phyloP scores from a whole-genome alignment of 2,797 vertebrate genomes.

The Sternotherus odoratus region DNA sequence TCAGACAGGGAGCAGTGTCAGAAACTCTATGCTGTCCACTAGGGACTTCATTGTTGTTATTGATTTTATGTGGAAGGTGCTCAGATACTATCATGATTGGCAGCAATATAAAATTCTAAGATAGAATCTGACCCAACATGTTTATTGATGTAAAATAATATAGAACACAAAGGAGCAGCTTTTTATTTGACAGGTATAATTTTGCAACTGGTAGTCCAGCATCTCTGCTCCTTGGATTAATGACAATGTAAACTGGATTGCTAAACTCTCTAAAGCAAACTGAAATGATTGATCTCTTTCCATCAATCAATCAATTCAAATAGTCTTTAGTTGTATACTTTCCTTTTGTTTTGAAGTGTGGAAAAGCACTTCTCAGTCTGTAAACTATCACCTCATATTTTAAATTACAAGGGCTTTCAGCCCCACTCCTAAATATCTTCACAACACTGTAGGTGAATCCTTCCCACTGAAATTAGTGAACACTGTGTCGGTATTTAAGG shows the following conservation, averaged over 20 bases:
- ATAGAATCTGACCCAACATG: not conserved
- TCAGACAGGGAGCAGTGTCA: not conserved
- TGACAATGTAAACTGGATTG: not conserved
- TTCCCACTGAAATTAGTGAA: constrained; percentile 18
- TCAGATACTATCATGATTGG: not conserved
- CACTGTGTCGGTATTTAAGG: not conserved
- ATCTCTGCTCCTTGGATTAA: not conserved
- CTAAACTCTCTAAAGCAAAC: not conserved
- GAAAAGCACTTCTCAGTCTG: not conserved
- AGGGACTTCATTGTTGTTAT: not conserved
- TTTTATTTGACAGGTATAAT: not conserved
- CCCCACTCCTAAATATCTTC: not conserved
- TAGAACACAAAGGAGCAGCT: not conserved
- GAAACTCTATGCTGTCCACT: not conserved
- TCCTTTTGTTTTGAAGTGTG: not conserved
- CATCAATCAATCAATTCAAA: not conserved
- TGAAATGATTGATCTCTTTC: not conserved
- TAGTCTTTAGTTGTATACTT: not conserved
- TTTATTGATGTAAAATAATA: not conserved
- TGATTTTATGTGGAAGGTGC: not conserved
- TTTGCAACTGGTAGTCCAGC: not conserved
- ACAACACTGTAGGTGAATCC: not conserved
- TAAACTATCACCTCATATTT: not conserved
- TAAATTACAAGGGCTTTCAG: constrained; percentile 1
- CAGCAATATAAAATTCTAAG: not conserved